These are phyloP conservation scores for Trissolcus brochymenae DNA, from an alignment of 2,888 invertebrate genomes.

Conservation along the genomic window DNA sequence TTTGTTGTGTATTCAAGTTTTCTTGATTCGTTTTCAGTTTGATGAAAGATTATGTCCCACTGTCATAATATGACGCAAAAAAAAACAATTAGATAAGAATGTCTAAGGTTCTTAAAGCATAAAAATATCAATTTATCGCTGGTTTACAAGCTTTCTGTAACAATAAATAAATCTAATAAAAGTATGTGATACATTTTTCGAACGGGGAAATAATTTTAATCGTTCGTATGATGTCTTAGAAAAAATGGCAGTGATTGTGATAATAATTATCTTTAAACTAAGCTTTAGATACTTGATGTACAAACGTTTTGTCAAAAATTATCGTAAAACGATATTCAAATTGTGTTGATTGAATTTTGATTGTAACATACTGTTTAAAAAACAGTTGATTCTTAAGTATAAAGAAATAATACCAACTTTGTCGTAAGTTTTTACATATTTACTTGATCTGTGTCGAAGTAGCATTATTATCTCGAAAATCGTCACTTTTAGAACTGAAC, in stretches of 20 bases:
- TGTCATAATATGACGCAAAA: background rate
- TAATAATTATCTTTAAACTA: background rate
- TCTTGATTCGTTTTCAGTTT: too few relatives aligned
- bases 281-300: slow-evolving; percentile 4
- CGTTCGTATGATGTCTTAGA: too few relatives aligned
- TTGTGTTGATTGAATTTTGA: background rate
- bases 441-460: slow-evolving; percentile 19
- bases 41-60: background rate
- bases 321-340: too few relatives aligned
- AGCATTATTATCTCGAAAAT: slow-evolving; percentile 6
- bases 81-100: slow-evolving; percentile 3
- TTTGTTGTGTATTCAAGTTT: too few relatives aligned
- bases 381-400: slow-evolving; percentile 7
- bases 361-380: slow-evolving; percentile 13
- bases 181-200: slow-evolving; percentile 14
- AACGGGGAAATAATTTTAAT: background rate
- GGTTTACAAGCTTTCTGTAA: slow-evolving; percentile 21
- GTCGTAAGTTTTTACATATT: slow-evolving; percentile 17
- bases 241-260: background rate
- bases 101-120: background rate
- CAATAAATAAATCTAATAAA: slow-evolving; percentile 13
- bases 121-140: slow-evolving; percentile 1
- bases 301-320: background rate
- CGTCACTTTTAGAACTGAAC: slow-evolving; percentile 13
- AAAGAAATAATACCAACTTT: slow-evolving; percentile 20